These are phyloP conservation scores for Himalopsyche kuldschensis DNA, from an alignment of 2,888 invertebrate genomes.

Conservation along the genomic window DNA sequence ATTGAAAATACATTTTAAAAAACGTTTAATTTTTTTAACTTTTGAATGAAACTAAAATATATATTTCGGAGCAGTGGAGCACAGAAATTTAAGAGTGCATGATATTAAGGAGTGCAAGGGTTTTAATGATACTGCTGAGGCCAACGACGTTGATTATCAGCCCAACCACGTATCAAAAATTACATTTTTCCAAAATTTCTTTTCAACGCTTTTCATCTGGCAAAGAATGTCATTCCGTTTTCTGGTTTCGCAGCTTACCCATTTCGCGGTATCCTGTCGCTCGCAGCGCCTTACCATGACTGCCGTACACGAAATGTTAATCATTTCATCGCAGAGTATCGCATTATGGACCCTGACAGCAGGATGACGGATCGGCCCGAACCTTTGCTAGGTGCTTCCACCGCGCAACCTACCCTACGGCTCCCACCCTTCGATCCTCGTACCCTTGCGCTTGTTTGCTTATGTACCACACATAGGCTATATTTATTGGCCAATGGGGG, in stretches of 20 bases:
- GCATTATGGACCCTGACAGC: constrained; percentile 38
- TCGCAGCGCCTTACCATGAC: background rate
- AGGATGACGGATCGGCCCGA: constrained; percentile 36
- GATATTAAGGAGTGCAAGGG: no score
- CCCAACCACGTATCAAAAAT: no score
- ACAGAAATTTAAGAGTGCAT: no score
- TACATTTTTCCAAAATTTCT: no score
- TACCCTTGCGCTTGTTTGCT: background rate
- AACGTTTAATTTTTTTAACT: no score
- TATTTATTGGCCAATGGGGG: background rate
- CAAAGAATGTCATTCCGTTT: no score
- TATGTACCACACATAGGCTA: background rate
- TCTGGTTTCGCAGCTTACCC: background rate
- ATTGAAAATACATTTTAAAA: no score
- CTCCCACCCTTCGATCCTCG: background rate
- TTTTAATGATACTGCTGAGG: no score
- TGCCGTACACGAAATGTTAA: constrained; percentile 33
- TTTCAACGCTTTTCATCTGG: no score
- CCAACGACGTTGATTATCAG: no score
- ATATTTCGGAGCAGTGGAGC: no score
- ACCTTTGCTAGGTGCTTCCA: background rate
- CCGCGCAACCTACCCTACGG: background rate
- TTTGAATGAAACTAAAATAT: no score
- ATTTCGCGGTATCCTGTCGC: background rate
- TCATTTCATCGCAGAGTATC: constrained; percentile 38